Conservation (phyloP, 2,797 vertebrate species). For the Enteromius paludinosus region DNA sequence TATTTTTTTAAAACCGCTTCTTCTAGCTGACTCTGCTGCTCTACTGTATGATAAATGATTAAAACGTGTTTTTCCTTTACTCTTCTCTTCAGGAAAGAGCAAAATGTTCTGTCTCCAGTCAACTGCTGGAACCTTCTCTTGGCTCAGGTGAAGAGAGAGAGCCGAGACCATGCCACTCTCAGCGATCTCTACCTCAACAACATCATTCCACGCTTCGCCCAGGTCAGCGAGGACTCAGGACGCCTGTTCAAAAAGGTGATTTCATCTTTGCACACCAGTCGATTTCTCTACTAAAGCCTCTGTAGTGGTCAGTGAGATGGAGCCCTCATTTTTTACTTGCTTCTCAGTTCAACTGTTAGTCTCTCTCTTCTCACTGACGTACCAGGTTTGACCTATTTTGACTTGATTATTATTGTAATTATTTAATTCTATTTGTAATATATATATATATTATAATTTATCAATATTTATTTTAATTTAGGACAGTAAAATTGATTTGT, state of each 20-base stretch:
- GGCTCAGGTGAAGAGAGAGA: slow-evolving; percentile 96
- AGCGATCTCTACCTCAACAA: slow-evolving; percentile 99
- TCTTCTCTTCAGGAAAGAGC: slow-evolving; percentile 86
- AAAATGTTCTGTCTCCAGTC: slow-evolving; percentile 91
- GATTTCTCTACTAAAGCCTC: neutral
- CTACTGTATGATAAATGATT: neutral
- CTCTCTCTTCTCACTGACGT: neutral
- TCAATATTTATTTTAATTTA: neutral
- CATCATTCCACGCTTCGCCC: slow-evolving; percentile 96
- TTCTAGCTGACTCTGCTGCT: neutral
- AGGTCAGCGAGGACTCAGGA: slow-evolving; percentile 96
- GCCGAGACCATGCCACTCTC: slow-evolving; percentile 94
- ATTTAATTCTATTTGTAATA: neutral
- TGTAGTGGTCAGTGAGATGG: neutral
- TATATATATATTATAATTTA: neutral
- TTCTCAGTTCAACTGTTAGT: neutral
- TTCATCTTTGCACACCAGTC: neutral
- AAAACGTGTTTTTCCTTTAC: neutral
- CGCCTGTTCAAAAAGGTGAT: slow-evolving; percentile 92
- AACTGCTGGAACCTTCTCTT: slow-evolving; percentile 98
- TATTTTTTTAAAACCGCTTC: neutral
- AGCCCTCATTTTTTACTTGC: neutral
- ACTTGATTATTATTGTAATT: neutral
- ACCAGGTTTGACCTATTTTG: neutral
- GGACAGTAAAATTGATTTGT: neutral